A percentile compares a stretch with the other conserved stretches of the same genome.
phyloP scores from a whole-genome alignment of 2,888 invertebrate species.

The Megastigmus dorsalis region DNA sequence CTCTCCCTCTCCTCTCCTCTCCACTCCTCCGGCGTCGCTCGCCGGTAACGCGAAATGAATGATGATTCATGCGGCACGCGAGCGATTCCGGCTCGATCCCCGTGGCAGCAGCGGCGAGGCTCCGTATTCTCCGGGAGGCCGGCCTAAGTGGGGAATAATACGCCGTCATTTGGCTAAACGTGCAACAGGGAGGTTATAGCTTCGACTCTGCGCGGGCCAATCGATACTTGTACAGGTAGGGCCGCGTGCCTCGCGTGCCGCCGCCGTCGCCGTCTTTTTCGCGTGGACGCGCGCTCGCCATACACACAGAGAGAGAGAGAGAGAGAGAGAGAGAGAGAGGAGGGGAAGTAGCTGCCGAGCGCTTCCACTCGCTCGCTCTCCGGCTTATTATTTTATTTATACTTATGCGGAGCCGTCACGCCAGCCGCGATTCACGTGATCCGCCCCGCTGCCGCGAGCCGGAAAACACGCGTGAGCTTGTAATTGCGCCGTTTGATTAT shows the following conservation, averaged over 20 bases:
- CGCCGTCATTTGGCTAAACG: constrained; percentile 66
- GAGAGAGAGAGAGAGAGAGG: too few relatives aligned
- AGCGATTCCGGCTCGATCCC: constrained; percentile 62
- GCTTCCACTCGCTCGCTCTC: too few relatives aligned
- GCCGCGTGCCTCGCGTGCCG: constrained; percentile 4
- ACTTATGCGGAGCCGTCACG: constrained; percentile 8
- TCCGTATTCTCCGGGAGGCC: too few relatives aligned
- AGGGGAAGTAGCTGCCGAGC: too few relatives aligned
- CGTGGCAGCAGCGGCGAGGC: constrained; percentile 1
- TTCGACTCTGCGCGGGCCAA: constrained; percentile 57
- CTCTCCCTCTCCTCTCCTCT: too few relatives aligned
- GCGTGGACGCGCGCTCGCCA: background rate
- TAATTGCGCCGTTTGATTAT: constrained; percentile 6
- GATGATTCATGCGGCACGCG: constrained; percentile 72
- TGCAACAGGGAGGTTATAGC: constrained; percentile 69
- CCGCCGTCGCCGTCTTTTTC: background rate
- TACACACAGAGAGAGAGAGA: background rate
- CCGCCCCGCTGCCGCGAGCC: background rate
- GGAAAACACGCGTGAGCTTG: too few relatives aligned
- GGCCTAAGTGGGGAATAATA: constrained; percentile 68
- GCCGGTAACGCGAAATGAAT: constrained; percentile 68
- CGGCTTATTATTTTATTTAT: constrained; percentile 18
- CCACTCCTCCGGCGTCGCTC: constrained; percentile 40
- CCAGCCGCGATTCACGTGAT: background rate
- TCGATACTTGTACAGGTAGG: constrained; percentile 53